Percentiles rank a stretch among this genome's conserved stretches.
phyloP scores from a whole-genome alignment of 2,797 vertebrate species.

The Gambelia wislizenii region DNA sequence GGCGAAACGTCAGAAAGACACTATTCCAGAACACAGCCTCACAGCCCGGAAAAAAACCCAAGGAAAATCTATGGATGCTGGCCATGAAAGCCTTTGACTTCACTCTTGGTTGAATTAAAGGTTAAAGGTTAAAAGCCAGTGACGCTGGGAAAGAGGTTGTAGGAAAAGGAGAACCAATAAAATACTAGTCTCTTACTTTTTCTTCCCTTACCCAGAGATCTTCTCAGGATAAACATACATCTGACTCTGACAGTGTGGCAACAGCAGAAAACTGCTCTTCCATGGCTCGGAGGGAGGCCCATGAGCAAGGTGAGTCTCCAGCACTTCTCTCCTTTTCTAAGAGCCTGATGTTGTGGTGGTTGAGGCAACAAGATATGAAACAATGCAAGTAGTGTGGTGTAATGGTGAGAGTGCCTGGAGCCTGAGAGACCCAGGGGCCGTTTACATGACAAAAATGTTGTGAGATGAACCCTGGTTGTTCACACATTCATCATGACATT shows the following conservation, averaged over 20 bases:
- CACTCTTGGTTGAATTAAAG: not conserved
- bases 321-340: not conserved
- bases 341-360: too few relatives aligned
- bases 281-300: constrained; percentile 71
- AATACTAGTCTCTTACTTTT: not conserved
- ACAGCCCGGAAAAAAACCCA: too few relatives aligned
- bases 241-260: constrained; percentile 90
- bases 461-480: too few relatives aligned
- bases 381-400: too few relatives aligned
- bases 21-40: too few relatives aligned
- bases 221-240: constrained; percentile 89
- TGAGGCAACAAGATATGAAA: not conserved
- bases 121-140: not conserved
- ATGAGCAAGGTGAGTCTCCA: constrained; percentile 79
- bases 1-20: too few relatives aligned
- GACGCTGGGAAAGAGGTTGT: too few relatives aligned
- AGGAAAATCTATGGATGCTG: too few relatives aligned
- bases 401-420: not conserved
- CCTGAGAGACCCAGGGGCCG: too few relatives aligned
- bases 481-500: too few relatives aligned
- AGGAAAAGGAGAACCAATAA: not conserved
- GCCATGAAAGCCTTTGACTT: too few relatives aligned
- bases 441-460: too few relatives aligned
- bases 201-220: constrained; percentile 79
- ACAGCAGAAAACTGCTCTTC: constrained; percentile 78